Percentiles rank a stretch among this genome's conserved stretches.
Conservation (phyloP, 1,140 invertebrate genomes). For the Drosophila kurseongensis region DNA sequence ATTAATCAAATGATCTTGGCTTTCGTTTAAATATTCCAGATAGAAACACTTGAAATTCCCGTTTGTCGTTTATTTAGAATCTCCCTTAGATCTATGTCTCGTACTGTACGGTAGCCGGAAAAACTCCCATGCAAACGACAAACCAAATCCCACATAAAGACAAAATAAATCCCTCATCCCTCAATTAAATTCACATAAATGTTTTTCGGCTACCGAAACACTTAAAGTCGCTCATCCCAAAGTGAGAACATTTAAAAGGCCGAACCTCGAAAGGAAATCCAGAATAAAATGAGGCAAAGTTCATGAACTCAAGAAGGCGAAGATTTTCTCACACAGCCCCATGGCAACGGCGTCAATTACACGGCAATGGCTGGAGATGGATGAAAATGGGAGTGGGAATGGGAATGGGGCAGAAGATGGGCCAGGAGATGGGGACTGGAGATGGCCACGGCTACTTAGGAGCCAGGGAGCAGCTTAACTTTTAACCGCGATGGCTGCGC, state of each 20-base stretch:
- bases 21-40: constrained; percentile 20
- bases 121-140: constrained; percentile 26
- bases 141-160: constrained; percentile 14
- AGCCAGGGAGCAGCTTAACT: constrained; percentile 65
- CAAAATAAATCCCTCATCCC: constrained; percentile 23
- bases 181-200: constrained; percentile 46
- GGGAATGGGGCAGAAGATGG: constrained; percentile 24
- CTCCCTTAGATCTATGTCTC: constrained; percentile 22
- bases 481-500: constrained; percentile 55
- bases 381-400: constrained; percentile 1
- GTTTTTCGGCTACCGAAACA: constrained; percentile 60
- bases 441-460: constrained; percentile 55
- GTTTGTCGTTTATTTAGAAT: constrained; percentile 11
- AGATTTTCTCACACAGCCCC: constrained; percentile 59
- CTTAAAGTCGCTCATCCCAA: constrained; percentile 59
- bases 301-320: constrained; percentile 60
- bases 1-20: constrained; percentile 31
- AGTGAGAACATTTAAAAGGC: constrained; percentile 54
- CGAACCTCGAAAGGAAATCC: constrained; percentile 11
- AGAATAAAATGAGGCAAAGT: constrained; percentile 41
- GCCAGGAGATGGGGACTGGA: constrained; percentile 20
- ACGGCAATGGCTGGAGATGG: constrained; percentile 41
- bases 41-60: constrained; percentile 20
- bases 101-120: constrained; percentile 27
- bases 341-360: constrained; percentile 72